Conservation (phyloP, 1,140 invertebrate species). For the Neodiprion virginianus region DNA sequence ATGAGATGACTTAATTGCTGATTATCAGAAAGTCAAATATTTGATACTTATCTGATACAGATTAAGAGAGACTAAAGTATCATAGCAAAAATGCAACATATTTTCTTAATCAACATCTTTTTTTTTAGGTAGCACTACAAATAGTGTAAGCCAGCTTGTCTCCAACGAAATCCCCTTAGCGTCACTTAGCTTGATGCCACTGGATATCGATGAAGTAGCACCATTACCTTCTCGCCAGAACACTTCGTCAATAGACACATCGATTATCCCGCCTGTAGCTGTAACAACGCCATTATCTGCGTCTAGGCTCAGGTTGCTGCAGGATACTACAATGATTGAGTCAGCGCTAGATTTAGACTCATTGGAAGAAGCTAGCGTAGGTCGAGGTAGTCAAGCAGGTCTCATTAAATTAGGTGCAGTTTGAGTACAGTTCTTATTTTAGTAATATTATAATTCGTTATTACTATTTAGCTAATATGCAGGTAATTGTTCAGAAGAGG, state of each 20-base stretch:
- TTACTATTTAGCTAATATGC: neutral
- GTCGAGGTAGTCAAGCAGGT: constrained; percentile 63
- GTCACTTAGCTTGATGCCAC: constrained; percentile 59
- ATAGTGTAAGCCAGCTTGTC: constrained; percentile 70
- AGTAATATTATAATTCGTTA: constrained; percentile 2
- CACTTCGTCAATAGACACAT: constrained; percentile 48
- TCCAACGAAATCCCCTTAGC: constrained; percentile 69
- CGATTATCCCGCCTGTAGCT: constrained; percentile 43
- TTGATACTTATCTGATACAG: neutral
- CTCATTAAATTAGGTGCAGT: constrained; percentile 61
- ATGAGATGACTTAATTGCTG: too few species aligned
- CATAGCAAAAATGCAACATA: constrained; percentile 16
- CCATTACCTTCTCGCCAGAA: constrained; percentile 50
- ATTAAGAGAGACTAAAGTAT: neutral
- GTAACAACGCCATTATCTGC: constrained; percentile 61
- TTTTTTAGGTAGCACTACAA: constrained; percentile 68
- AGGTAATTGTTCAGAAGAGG: neutral
- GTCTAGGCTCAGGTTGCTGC: constrained; percentile 73
- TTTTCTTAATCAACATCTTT: constrained; percentile 24
- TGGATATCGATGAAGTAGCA: constrained; percentile 57
- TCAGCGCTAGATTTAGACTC: constrained; percentile 86
- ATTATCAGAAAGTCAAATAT: neutral
- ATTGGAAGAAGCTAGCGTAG: constrained; percentile 70
- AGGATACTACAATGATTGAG: constrained; percentile 87
- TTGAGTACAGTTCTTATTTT: constrained; percentile 21